Evolutionary conservation across 1,140 invertebrate species (phyloP).

Genomic region (Neuroterus valhalla): DNA sequence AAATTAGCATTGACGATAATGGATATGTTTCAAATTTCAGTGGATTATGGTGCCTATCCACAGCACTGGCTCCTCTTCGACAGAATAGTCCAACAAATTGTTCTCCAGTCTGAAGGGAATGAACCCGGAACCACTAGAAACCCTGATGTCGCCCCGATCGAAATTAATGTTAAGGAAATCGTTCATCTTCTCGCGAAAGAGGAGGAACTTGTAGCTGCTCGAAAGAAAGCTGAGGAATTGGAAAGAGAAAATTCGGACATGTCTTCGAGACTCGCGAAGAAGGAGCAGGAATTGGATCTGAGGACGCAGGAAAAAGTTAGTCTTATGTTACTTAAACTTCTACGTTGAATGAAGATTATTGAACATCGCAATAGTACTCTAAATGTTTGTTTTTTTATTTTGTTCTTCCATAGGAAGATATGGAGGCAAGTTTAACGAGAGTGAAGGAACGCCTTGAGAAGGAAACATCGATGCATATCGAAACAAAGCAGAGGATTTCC

Average conservation of each 20-base stretch:
- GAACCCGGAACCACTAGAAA: conserved; percentile 80
- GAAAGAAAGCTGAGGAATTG: conserved; percentile 90
- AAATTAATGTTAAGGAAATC: conserved; percentile 94
- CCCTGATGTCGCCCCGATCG: conserved; percentile 88
- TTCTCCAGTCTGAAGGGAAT: conserved; percentile 86
- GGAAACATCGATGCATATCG: conserved; percentile 90
- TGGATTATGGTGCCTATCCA: conserved; percentile 87
- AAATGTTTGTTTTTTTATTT: neutral
- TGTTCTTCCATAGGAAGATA: conserved; percentile 81
- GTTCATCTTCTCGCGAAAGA: conserved; percentile 94
- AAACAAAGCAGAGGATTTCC: conserved; percentile 88
- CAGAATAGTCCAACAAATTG: conserved; percentile 95
- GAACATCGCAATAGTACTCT: neutral
- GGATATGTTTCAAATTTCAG: conserved; percentile 67
- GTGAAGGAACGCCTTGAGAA: conserved; percentile 93
- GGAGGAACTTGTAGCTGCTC: conserved; percentile 91
- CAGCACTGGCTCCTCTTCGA: conserved; percentile 97
- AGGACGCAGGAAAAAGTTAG: conserved; percentile 89
- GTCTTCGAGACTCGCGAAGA: conserved; percentile 89
- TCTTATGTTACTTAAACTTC: neutral
- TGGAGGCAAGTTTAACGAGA: conserved; percentile 87
- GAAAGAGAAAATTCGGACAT: conserved; percentile 93
- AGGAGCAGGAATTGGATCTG: conserved; percentile 94
- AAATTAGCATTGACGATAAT: neutral
- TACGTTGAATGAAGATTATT: neutral